Evolutionary conservation across 2,888 invertebrate genomes (phyloP), one percentile per base, ranked within the genome.

Genomic region (Eristalinus aeneus): DNA sequence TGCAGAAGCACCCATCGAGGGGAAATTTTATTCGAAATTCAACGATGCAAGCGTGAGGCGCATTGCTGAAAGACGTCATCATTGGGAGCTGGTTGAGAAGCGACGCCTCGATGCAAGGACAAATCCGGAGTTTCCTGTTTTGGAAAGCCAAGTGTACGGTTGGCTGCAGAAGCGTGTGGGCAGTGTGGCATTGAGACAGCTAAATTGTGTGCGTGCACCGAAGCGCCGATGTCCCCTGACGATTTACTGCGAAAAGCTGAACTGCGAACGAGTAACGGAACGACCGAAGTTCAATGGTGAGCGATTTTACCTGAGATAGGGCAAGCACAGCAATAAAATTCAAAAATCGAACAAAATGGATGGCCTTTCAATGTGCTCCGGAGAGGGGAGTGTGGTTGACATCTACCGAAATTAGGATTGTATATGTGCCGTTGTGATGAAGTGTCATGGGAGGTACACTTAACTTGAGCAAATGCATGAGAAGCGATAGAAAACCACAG

Each of bases 91-190:
- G 9, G 34, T 73, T 9, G 64, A 79, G 3, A 63, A 83, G 6
- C 76, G 82, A 31, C 87, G 88, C 31, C 36, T 84, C 22, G 88
- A 88, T 36, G 88, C 89, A 0, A 87, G 85, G 16, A 88, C 82
- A 12, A 72, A 80, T 11, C 74, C 88, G 23, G 89, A 88, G 11
- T 80, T 89, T 36, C 91, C 91, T 2, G 22, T 89, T 6, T 87
- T 91, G 23, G 91, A 91, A 80, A 91, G 90, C 6, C 90, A 91
- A 84, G 89, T 88, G 3, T 92, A 91, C 36, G 92, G 92, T 31
- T 92, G 27, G 92, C 75, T 91, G 69, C 91, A 91, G 16, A 36
- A 87, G 8, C 82, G 75, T 10, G 64, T 89, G 11, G 31, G 80
- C 9, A 31, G 82, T 1, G 68, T 80, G 32, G 88, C 89, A 76